phyloP scores from a whole-genome alignment of 2,797 vertebrate species.

The Sebastiscus tertius region DNA sequence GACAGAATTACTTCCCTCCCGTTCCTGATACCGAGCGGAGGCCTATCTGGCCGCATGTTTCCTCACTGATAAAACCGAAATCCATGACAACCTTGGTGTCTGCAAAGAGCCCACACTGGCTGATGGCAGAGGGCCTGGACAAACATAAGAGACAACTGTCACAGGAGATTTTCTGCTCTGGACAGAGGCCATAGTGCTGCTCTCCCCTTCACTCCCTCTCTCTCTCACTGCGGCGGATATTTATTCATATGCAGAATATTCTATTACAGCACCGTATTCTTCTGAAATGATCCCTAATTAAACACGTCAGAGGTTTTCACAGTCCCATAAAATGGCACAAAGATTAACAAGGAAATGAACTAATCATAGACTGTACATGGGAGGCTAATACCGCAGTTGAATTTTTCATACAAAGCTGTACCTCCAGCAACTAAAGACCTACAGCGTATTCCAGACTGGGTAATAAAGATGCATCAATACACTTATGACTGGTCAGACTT shows the following conservation, averaged over 20 bases:
- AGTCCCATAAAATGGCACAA: not conserved
- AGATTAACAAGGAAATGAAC: conserved; percentile 2
- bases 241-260: conserved; percentile 12
- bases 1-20: conserved; percentile 31
- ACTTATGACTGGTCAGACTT: not conserved
- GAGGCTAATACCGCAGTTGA: not conserved
- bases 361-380: not conserved
- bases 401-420: not conserved
- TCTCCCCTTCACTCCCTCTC: conserved; percentile 4
- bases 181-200: conserved; percentile 21
- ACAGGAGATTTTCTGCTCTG: conserved; percentile 57
- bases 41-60: conserved; percentile 58
- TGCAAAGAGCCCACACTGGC: conserved; percentile 46
- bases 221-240: conserved; percentile 4
- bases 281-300: conserved; percentile 16
- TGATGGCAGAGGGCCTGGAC: conserved; percentile 56
- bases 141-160: conserved; percentile 69
- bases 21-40: conserved; percentile 26
- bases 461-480: not conserved
- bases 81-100: conserved; percentile 60
- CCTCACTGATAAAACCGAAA: conserved; percentile 65
- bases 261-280: not conserved
- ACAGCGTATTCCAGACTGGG: not conserved
- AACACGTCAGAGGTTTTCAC: conserved; percentile 16
- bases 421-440: not conserved